Conservation (phyloP, 2,888 invertebrate genomes). For the Esperia sulphurella region DNA sequence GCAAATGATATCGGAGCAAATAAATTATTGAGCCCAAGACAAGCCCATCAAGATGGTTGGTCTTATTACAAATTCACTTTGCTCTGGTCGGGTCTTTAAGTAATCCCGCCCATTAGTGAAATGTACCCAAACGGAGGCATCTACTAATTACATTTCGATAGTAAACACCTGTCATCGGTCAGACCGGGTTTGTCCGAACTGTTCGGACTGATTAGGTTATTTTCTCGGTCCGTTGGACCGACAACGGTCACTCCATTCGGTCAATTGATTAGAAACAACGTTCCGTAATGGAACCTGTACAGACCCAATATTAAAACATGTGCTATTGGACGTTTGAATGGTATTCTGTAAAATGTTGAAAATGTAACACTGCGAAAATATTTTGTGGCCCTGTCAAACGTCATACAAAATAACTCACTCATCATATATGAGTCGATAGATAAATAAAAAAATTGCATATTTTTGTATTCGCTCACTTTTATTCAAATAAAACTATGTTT, state of each 20-base stretch:
- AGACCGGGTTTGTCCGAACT: constrained; percentile 23
- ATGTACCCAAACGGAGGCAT: constrained; percentile 35
- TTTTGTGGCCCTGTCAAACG: too few species aligned
- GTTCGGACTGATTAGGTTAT: constrained; percentile 46
- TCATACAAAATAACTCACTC: too few species aligned
- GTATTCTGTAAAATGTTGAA: too few species aligned
- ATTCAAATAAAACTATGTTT: too few species aligned
- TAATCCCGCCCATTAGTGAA: constrained; percentile 59
- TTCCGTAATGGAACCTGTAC: neutral
- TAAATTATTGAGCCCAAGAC: constrained; percentile 55
- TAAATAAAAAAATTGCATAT: too few species aligned
- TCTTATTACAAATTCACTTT: constrained; percentile 69
- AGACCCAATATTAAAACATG: constrained; percentile 3
- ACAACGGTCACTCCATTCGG: constrained; percentile 41
- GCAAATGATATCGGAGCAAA: constrained; percentile 25
- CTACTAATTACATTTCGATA: constrained; percentile 60
- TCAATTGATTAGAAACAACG: constrained; percentile 46
- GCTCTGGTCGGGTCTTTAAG: constrained; percentile 37
- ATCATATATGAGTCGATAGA: too few species aligned
- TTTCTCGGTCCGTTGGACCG: constrained; percentile 52
- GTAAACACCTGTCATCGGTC: constrained; percentile 58
- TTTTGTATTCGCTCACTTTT: too few species aligned
- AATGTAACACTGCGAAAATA: too few species aligned
- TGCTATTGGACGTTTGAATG: neutral
- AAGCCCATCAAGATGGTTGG: constrained; percentile 47